Conservation (phyloP, 1,140 invertebrate genomes). For the Metopolophium dirhodum region DNA sequence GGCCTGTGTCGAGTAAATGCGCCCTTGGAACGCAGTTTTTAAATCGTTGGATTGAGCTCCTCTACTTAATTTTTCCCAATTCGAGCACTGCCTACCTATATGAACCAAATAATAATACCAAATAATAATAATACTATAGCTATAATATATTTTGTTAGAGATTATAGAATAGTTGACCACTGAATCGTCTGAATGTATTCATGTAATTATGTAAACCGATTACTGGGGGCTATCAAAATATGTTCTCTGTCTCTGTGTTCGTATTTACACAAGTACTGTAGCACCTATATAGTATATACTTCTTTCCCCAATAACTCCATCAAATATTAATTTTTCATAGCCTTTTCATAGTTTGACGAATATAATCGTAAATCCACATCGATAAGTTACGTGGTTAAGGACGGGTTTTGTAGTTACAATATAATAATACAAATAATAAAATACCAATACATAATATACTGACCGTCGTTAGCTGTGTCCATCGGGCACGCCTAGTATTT, state of each 20-base stretch:
- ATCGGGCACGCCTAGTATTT: slow-evolving; percentile 45
- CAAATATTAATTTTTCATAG: not conserved
- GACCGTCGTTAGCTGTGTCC: slow-evolving; percentile 55
- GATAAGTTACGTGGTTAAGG: not conserved
- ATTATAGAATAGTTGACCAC: too few relatives aligned
- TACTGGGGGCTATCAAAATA: not conserved
- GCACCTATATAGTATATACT: not conserved
- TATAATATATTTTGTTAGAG: too few relatives aligned
- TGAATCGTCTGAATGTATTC: not conserved
- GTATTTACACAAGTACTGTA: not conserved
- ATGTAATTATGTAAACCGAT: not conserved
- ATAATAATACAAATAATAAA: not conserved
- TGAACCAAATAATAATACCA: too few relatives aligned
- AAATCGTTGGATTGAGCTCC: too few relatives aligned
- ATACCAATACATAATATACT: not conserved
- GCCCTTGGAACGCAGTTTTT: too few relatives aligned
- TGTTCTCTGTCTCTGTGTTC: too few relatives aligned
- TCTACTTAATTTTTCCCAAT: too few relatives aligned
- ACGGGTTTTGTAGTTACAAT: not conserved
- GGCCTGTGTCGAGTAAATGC: too few relatives aligned
- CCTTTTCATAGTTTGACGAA: not conserved
- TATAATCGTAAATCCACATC: not conserved
- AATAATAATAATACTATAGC: too few relatives aligned
- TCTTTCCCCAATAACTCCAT: not conserved
- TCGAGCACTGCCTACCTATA: too few relatives aligned